These are phyloP conservation scores for Laticauda colubrina DNA, from an alignment of 2,113 vertebrate species.

Conservation along the genomic window DNA sequence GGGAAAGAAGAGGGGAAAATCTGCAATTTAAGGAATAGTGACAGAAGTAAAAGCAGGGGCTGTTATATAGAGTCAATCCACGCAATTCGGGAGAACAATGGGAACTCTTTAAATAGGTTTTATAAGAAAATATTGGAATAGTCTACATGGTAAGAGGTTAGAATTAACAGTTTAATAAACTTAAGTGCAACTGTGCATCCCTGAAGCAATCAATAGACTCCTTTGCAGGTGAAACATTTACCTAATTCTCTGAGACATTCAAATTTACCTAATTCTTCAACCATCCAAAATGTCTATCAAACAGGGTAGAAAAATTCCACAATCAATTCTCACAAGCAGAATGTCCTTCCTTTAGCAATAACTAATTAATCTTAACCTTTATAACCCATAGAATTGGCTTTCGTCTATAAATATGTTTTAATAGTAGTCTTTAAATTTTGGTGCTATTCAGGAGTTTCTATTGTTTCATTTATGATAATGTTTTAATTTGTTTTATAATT, in stretches of 20 bases:
- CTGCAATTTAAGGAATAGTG: not conserved
- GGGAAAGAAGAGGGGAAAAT: not conserved
- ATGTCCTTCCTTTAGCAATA: not conserved
- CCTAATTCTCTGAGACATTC: not conserved
- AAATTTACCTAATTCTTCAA: not conserved
- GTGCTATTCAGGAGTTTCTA: not conserved
- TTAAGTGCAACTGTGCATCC: not conserved
- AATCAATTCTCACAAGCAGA: not conserved
- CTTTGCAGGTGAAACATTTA: not conserved
- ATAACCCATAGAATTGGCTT: not conserved
- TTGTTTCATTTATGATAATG: not conserved
- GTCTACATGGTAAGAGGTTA: not conserved
- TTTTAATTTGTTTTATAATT: not conserved
- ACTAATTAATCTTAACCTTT: not conserved
- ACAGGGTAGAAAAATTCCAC: not conserved
- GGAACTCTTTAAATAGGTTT: not conserved
- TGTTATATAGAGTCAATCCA: not conserved
- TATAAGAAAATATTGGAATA: not conserved
- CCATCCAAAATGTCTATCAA: not conserved
- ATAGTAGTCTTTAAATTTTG: not conserved
- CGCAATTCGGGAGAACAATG: not conserved
- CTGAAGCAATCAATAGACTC: not conserved
- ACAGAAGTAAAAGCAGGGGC: not conserved
- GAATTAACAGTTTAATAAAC: not conserved
- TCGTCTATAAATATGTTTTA: not conserved